These are phyloP conservation scores for Syrphus vitripennis DNA, from an alignment of 2,888 invertebrate genomes.

Conservation along the genomic window DNA sequence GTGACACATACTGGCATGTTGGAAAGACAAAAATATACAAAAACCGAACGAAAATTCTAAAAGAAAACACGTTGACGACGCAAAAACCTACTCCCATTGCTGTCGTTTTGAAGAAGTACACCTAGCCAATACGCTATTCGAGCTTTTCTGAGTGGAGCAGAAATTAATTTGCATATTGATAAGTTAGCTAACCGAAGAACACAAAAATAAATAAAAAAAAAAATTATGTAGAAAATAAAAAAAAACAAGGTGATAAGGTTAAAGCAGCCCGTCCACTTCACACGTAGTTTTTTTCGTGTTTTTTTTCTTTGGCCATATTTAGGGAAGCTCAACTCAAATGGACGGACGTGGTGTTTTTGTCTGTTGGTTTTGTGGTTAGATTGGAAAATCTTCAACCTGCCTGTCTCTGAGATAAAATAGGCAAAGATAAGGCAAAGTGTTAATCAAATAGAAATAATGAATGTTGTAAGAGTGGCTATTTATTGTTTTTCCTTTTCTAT, in stretches of 20 bases:
- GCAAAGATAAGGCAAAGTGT: neutral
- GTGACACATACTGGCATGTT: conserved; percentile 39
- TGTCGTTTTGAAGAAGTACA: neutral
- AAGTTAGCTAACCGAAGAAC: conserved; percentile 38
- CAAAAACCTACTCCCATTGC: conserved; percentile 35
- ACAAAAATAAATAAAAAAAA: neutral
- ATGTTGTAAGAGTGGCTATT: neutral
- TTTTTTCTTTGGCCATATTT: conserved; percentile 10
- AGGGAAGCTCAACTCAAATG: neutral
- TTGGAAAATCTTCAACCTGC: conserved; percentile 7
- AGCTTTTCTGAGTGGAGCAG: neutral
- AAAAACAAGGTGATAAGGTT: conserved; percentile 44
- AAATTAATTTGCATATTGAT: conserved; percentile 60
- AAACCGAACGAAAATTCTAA: neutral
- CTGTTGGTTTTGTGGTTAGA: neutral
- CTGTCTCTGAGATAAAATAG: neutral
- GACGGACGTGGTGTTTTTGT: neutral
- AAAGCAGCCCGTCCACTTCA: conserved; percentile 24
- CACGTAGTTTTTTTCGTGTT: conserved; percentile 6
- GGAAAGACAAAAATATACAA: neutral
- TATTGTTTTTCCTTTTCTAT: neutral
- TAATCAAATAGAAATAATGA: neutral
- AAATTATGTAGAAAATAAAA: too few species aligned
- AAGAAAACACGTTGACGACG: conserved; percentile 38
- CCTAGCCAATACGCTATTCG: conserved; percentile 14